These are phyloP conservation scores for Podarcis lilfordi DNA, from an alignment of 2,797 vertebrate species.

Conservation along the genomic window DNA sequence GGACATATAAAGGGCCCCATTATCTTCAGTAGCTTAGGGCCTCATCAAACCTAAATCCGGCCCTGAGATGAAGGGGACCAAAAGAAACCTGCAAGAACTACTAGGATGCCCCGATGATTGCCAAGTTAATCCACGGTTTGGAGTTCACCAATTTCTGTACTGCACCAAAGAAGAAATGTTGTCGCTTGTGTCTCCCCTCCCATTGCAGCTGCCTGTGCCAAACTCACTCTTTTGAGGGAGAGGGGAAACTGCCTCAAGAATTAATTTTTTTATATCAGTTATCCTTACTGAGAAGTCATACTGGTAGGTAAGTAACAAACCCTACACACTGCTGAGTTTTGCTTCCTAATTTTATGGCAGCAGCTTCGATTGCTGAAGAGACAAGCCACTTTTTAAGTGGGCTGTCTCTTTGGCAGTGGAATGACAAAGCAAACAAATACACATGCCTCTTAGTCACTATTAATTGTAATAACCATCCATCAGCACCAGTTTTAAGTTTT, in stretches of 20 bases:
- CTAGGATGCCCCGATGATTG: background rate
- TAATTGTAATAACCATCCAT: background rate
- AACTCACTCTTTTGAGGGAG: background rate
- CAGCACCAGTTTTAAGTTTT: background rate
- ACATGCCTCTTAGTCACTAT: background rate
- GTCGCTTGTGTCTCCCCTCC: background rate
- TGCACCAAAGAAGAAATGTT: background rate
- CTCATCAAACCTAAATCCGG: no score
- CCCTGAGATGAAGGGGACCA: background rate
- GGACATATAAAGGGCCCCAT: no score
- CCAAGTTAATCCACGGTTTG: no score
- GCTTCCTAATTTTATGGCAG: background rate
- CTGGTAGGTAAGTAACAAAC: background rate
- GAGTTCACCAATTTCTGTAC: no score
- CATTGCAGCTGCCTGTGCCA: no score
- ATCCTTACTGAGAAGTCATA: background rate
- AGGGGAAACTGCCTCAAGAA: background rate
- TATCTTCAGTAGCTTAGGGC: no score
- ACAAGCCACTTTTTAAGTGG: background rate
- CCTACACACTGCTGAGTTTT: background rate
- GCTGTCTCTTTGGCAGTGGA: background rate
- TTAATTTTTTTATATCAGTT: background rate
- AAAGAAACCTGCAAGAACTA: background rate
- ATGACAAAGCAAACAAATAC: background rate
- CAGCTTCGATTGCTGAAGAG: background rate